Evolutionary conservation across 2,797 vertebrate genomes (phyloP).

Genomic region (Tarsius wallacei): DNA sequence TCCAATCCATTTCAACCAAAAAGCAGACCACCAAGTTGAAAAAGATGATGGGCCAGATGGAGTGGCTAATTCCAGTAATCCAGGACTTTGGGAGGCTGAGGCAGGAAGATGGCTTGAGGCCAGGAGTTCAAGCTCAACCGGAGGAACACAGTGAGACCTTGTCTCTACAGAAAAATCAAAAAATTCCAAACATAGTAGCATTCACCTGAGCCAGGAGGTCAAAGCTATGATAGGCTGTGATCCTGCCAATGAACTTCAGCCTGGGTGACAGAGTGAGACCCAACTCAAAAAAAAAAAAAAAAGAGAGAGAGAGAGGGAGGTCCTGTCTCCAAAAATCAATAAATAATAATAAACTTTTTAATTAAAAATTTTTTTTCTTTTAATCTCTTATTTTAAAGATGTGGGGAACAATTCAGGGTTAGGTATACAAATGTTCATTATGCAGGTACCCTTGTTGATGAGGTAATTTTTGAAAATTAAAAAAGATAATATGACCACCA

Average conservation of each 20-base stretch:
- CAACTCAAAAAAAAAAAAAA: neutral
- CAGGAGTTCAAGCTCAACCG: neutral
- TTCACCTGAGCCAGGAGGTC: neutral
- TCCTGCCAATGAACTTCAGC: neutral
- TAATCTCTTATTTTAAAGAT: too few species aligned
- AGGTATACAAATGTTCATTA: too few species aligned
- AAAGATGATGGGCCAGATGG: neutral
- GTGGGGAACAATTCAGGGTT: too few species aligned
- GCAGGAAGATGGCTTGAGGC: neutral
- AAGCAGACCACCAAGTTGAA: slow-evolving; percentile 4
- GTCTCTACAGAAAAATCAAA: neutral
- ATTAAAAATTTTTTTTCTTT: too few species aligned
- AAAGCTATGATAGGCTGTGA: neutral
- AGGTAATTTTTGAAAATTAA: neutral
- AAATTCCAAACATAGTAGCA: too few species aligned
- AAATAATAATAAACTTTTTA: too few species aligned
- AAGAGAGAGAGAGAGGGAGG: too few species aligned
- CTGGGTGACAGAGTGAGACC: neutral
- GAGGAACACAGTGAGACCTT: neutral
- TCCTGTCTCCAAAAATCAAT: too few species aligned
- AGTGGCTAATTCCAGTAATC: neutral
- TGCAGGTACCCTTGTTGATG: too few species aligned
- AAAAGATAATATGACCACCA: neutral
- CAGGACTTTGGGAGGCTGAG: neutral
- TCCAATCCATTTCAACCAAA: slow-evolving; percentile 12